Percentiles rank a stretch among this genome's conserved stretches.
Conservation (phyloP, 92 coral and sea anemone species). For the Scolanthus callimorphus region DNA sequence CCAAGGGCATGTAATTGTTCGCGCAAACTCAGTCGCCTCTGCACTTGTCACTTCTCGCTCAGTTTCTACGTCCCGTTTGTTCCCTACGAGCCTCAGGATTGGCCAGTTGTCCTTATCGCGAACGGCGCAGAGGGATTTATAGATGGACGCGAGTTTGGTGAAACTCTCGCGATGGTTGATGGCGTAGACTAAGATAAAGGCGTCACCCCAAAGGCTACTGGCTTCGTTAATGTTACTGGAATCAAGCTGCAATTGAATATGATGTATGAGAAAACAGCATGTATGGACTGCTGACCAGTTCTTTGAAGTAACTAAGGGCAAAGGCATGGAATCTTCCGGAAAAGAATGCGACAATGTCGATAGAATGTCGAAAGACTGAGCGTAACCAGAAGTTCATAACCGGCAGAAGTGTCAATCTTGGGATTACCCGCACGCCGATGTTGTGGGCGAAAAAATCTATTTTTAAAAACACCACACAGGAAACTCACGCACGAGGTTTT, state of each 20-base stretch:
- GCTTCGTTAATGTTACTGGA: conserved; percentile 56
- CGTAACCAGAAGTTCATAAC: too few species aligned
- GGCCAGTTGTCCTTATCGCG: conserved; percentile 32
- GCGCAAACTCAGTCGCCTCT: conserved; percentile 41
- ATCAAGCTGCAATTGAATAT: conserved; percentile 17
- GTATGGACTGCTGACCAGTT: too few species aligned
- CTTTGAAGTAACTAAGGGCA: too few species aligned
- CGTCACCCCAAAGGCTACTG: conserved; percentile 62
- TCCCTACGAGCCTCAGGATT: conserved; percentile 46
- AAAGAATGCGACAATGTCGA: too few species aligned
- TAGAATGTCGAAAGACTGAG: too few species aligned
- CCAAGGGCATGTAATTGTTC: conserved; percentile 34
- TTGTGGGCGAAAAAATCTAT: too few species aligned
- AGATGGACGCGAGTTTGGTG: conserved; percentile 19
- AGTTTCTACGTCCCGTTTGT: conserved; percentile 48
- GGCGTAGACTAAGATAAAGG: conserved; percentile 63
- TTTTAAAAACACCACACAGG: too few species aligned
- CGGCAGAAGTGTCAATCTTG: too few species aligned
- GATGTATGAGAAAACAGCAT: too few species aligned
- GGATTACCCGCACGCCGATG: too few species aligned
- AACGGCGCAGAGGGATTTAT: conserved; percentile 26
- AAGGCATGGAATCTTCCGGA: too few species aligned
- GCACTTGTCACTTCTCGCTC: conserved; percentile 36
- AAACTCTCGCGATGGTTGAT: conserved; percentile 66
- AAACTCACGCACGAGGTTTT: too few species aligned